Evolutionary conservation across 30 jellyfish, hydroid and myxozoan species (phyloP), one percentile per base, ranked within the genome.

Genomic region (Cassiopea xamachana): DNA sequence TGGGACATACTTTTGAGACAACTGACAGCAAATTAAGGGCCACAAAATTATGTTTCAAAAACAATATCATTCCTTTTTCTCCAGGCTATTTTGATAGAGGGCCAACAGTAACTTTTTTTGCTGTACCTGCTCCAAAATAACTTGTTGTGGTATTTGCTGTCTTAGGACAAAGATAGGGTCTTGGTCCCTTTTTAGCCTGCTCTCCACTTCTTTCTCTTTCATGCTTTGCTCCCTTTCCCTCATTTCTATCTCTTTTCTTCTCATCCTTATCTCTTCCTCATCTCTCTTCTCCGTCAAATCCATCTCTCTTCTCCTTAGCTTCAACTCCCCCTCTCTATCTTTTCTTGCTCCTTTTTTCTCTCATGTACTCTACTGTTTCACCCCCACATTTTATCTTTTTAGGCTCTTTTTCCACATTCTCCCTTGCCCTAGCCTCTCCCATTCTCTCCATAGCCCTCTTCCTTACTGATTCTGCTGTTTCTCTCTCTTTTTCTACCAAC

Each of bases 321-420:
- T n/a, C 1, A 69, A 69, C 45, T 17, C 48, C 45, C 48, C 78
- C 78, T 69, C 48, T 69, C 8, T 43, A 5, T 18, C 78, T 17
- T 43, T 69, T 69, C 78, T 43, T 69, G 78, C 78, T 18, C 78
- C 78, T 69, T 43, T 69, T 69, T 69, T 69, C 78, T n/a, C 48
- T 69, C 48, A 69, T 4, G 48, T 69, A 69, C 17, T 69, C 78
- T 4, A 69, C 78, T 69, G 78, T 69, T 17, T 69, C 78, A 18
- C 78, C 78, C 78, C 78, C 78, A 69, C 48, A 43, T 43, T 43
- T 69, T 69, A 5, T 69, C 17, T 14, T 69, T n/a, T 69, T 69
- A 7, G 48, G 45, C 78, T 69, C 78, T 69, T 43, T 69, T 69
- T 69, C 78, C 4, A 69, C 78, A 69, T 69, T 69, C 78, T 69